phyloP scores from a whole-genome alignment of 2,888 invertebrate species.

The Parasteatoda lunata region DNA sequence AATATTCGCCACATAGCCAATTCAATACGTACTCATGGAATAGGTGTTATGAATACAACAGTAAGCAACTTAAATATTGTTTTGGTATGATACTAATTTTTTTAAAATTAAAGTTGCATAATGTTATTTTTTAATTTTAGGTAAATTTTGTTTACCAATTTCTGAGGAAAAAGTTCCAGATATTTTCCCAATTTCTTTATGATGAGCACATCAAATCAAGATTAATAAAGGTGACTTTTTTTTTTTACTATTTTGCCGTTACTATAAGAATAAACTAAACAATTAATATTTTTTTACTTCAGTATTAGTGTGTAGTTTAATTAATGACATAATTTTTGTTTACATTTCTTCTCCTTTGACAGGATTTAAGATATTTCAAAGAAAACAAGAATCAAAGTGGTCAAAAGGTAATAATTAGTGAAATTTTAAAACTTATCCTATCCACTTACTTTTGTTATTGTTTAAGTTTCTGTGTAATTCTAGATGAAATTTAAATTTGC shows the following conservation, averaged over 20 bases:
- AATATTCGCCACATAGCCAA: constrained; percentile 96
- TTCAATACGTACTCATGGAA: constrained; percentile 96
- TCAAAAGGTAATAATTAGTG: constrained; percentile 75
- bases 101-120: not conserved
- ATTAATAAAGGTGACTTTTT: constrained; percentile 81
- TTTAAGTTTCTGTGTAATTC: too few species aligned
- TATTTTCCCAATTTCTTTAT: constrained; percentile 96
- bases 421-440: too few species aligned
- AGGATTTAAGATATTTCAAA: constrained; percentile 77
- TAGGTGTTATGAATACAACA: constrained; percentile 95
- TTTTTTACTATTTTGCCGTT: too few species aligned
- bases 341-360: not conserved
- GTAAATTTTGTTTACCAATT: constrained; percentile 95
- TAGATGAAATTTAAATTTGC: too few species aligned
- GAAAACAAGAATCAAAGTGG: constrained; percentile 82
- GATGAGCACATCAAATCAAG: constrained; percentile 98
- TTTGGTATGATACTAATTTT: not conserved
- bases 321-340: not conserved
- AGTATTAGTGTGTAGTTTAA: not conserved
- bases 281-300: not conserved
- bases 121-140: constrained; percentile 70
- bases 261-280: not conserved
- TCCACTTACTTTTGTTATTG: too few species aligned
- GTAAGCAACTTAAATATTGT: constrained; percentile 76
- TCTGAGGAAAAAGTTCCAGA: constrained; percentile 91